These are phyloP conservation scores for Dendrolimus punctatus DNA, from an alignment of 1,140 invertebrate species.

Conservation along the genomic window DNA sequence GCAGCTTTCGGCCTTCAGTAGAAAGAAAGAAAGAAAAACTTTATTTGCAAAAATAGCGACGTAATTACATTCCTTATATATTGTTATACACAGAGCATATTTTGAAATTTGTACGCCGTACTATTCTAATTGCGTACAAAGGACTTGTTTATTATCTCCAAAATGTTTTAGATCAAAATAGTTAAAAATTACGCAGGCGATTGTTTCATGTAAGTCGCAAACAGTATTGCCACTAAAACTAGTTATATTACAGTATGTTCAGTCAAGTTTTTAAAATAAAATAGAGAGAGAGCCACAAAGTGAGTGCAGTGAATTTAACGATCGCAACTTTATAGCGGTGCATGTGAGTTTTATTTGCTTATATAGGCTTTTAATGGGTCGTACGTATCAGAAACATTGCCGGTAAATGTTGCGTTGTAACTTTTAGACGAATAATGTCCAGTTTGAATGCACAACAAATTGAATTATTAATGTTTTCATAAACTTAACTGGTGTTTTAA, in stretches of 20 bases:
- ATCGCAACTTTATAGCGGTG: constrained; percentile 46
- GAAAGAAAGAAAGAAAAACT: no score
- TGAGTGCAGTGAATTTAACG: constrained; percentile 62
- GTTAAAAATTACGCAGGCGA: constrained; percentile 9
- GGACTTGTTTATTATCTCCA: not conserved
- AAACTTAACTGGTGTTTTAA: no score
- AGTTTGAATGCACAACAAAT: constrained; percentile 12
- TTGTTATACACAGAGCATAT: no score
- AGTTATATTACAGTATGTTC: constrained; percentile 7
- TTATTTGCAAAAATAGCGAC: no score
- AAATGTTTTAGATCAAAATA: no score
- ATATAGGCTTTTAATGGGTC: constrained; percentile 61
- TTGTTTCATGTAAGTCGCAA: not conserved
- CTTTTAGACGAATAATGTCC: constrained; percentile 20
- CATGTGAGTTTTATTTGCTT: constrained; percentile 63
- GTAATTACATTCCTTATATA: no score
- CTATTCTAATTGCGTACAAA: not conserved
- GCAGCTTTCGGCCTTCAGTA: no score
- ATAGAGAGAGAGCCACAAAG: constrained; percentile 52
- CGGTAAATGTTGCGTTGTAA: constrained; percentile 45
- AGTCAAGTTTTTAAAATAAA: constrained; percentile 58
- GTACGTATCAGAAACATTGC: constrained; percentile 50
- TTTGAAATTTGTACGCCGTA: no score
- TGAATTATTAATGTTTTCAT: constrained; percentile 7
- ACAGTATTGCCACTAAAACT: constrained; percentile 2